Base-by-base conservation (phyloP, 1,140 invertebrate genomes). In the Drosophila ogumai region DNA sequence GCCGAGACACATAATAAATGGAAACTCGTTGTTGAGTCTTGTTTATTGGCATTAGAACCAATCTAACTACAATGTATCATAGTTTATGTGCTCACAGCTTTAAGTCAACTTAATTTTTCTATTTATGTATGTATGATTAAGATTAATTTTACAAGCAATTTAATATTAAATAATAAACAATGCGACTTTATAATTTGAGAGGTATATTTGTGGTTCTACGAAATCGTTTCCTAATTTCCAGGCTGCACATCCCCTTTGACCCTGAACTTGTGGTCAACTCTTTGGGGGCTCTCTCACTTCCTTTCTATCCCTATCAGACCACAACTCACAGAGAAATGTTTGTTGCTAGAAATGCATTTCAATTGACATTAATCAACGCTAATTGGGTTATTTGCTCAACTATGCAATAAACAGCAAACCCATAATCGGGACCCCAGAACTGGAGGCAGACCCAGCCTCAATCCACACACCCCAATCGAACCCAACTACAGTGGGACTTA, bases 321-420 rank as follows among this genome's bases (percentile, higher is more conserved):
- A 55, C 41, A 38, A 36, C 36, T 31, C 31, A 32, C 54, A 47
- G 31, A 32, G 28, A 44, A 36, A 22, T 66, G 40, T 60, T 44
- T 54, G 50, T 46, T 55, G 55, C 50, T 71, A 12, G 63, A 74
- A 88, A 88, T 82, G 84, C 84, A 87, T 88, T 87, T 85, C 85
- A 90, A 90, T 90, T 90, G 85, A 78, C 78, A 85, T 90, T 90
- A 90, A 90, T 90, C 85, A 90, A 79, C 60, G 50, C 85, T 90
- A 90, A 90, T 90, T 90, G 85, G 81, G 81, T 90, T 90, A 85
- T 81, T 90, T 81, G 81, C 81, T 85, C 49, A 71, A 65, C 78
- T 81, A 73, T 90, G 85, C 81, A 90, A 73, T 78, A 84, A 90
- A 88, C 67, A 84, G 84, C 84, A 82, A 36, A 57, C 72, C 66